These are phyloP conservation scores for Phyllotis vaccarum DNA, from an alignment of 2,797 vertebrate species.

Conservation along the genomic window DNA sequence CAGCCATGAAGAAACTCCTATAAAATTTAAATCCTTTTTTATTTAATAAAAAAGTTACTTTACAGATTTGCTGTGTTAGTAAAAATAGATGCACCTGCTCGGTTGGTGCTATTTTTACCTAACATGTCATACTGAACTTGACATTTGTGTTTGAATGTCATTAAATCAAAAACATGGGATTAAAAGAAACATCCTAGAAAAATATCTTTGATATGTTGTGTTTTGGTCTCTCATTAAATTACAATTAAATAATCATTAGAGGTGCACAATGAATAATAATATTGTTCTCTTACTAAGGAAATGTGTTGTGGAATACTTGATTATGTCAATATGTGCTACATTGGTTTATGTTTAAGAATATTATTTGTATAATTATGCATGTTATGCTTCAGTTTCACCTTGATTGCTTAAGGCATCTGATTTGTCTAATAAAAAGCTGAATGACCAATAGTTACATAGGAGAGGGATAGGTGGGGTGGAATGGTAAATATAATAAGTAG, in stretches of 20 bases:
- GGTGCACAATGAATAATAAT: neutral
- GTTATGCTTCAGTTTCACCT: neutral
- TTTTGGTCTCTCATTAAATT: neutral
- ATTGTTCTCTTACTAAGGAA: fast-evolving
- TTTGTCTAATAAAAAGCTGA: neutral
- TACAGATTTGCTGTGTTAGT: neutral
- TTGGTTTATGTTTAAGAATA: neutral
- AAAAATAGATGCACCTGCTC: neutral
- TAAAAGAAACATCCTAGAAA: neutral
- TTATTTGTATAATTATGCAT: neutral
- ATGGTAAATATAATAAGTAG: neutral
- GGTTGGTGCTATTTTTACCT: neutral
- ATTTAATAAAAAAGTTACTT: neutral
- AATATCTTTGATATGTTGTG: neutral
- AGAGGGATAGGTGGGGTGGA: neutral
- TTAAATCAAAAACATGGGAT: neutral
- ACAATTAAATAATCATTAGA: neutral
- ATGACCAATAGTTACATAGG: neutral
- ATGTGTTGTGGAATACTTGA: neutral
- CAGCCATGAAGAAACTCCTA: neutral
- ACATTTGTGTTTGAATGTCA: neutral
- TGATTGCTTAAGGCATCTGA: neutral
- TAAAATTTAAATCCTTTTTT: neutral
- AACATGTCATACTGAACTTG: neutral
- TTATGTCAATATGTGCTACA: neutral